Conservation (phyloP, 2,113 vertebrate genomes). For the Pundamilia nyererei region DNA sequence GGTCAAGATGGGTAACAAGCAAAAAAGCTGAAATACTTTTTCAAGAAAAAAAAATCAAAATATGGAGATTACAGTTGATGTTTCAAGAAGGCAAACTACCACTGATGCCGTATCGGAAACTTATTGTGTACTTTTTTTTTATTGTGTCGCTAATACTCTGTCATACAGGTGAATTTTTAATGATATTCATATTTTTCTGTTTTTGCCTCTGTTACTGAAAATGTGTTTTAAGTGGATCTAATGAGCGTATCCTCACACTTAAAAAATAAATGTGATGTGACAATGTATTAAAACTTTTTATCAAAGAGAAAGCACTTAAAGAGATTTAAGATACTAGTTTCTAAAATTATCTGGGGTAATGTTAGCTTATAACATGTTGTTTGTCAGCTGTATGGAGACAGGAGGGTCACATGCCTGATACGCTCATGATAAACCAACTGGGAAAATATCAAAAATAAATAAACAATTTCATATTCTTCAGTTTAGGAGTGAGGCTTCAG, state of each 20-base stretch:
- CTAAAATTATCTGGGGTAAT: not conserved
- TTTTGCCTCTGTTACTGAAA: not conserved
- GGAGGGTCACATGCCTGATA: not conserved
- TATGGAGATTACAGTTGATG: not conserved
- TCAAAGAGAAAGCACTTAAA: not conserved
- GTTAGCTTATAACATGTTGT: not conserved
- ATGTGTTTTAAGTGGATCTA: not conserved
- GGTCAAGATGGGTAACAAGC: not conserved
- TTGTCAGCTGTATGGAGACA: not conserved
- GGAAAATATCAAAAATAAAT: not conserved
- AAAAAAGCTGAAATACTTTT: not conserved
- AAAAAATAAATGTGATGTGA: not conserved
- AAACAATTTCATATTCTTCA: not conserved
- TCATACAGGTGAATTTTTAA: not conserved
- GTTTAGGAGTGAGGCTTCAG: not conserved
- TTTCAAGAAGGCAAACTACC: not conserved
- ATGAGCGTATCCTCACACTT: not conserved
- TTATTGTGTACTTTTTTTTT: not conserved
- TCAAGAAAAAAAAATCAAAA: not conserved
- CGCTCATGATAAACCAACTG: not conserved
- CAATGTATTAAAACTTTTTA: not conserved
- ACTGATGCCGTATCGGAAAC: not conserved
- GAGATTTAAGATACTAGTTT: not conserved
- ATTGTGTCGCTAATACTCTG: not conserved
- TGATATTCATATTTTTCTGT: not conserved